Percentiles rank a stretch among this genome's conserved stretches.
Evolutionary conservation across 2,888 invertebrate genomes (phyloP).

Genomic region (Leptogaster cylindrica): DNA sequence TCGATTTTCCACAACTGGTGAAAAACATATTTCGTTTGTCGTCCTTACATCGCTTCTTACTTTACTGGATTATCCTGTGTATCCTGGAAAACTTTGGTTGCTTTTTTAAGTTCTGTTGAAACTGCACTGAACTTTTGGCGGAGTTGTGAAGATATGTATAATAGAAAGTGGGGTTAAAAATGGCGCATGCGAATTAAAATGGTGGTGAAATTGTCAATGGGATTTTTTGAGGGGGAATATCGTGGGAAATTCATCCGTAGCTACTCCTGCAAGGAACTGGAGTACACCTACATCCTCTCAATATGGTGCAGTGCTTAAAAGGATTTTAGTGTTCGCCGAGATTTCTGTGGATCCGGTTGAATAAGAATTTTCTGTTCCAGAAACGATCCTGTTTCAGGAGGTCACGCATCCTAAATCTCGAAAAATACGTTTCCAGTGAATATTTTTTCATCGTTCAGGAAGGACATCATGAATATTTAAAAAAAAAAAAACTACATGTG

Average conservation of each 20-base stretch:
- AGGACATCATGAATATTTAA: too few species aligned
- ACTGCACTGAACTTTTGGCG: not conserved
- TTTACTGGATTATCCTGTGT: slow-evolving; percentile 5
- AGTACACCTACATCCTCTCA: slow-evolving; percentile 10
- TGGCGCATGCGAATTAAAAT: not conserved
- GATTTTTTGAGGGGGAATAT: not conserved
- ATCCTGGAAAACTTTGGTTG: not conserved
- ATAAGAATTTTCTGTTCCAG: not conserved
- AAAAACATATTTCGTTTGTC: slow-evolving; percentile 40
- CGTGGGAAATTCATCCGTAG: slow-evolving; percentile 20
- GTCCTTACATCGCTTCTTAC: not conserved
- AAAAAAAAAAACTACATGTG: too few species aligned
- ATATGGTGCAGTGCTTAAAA: slow-evolving; percentile 35
- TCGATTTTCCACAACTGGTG: slow-evolving; percentile 44
- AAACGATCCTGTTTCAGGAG: not conserved
- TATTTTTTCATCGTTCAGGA: too few species aligned
- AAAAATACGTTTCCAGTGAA: slow-evolving; percentile 10
- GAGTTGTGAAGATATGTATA: not conserved
- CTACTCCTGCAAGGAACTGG: not conserved
- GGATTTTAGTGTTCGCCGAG: slow-evolving; percentile 41
- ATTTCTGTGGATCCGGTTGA: slow-evolving; percentile 41
- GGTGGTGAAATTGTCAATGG: slow-evolving; percentile 4
- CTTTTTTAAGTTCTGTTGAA: not conserved
- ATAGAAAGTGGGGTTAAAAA: not conserved
- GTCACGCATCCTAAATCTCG: not conserved